Evolutionary conservation across 2,113 vertebrate species (phyloP).

Genomic region (Euleptes europaea): DNA sequence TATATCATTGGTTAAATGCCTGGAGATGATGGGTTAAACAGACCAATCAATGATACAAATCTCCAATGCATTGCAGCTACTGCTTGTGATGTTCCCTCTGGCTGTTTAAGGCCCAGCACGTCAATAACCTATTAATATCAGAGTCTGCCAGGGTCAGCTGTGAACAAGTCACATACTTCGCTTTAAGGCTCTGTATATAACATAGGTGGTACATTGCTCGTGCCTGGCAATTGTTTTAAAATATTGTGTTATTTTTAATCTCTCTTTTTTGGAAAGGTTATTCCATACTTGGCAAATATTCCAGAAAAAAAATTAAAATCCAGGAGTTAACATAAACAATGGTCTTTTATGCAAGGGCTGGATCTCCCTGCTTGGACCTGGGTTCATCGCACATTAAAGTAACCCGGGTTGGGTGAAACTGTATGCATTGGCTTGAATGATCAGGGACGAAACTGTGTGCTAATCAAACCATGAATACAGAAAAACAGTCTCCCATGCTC

Average conservation of each 20-base stretch:
- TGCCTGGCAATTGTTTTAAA: constrained; percentile 52
- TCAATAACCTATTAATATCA: constrained; percentile 89
- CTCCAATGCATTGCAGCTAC: constrained; percentile 79
- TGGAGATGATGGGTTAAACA: constrained; percentile 85
- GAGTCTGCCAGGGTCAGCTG: constrained; percentile 76
- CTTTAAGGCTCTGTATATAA: constrained; percentile 64
- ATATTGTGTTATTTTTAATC: constrained; percentile 30
- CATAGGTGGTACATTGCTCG: constrained; percentile 60
- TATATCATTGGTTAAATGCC: constrained; percentile 84
- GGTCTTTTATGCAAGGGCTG: no score
- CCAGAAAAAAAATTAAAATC: constrained; percentile 55
- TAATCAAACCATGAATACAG: no score
- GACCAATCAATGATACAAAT: constrained; percentile 85
- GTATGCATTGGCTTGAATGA: no score
- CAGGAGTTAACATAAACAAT: constrained; percentile 32
- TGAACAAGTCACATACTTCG: constrained; percentile 72
- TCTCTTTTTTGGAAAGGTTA: constrained; percentile 37
- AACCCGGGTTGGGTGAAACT: no score
- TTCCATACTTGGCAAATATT: constrained; percentile 54
- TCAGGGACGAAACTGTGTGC: no score
- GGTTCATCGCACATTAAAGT: no score
- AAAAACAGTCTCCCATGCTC: no score
- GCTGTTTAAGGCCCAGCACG: constrained; percentile 81
- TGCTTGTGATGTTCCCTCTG: constrained; percentile 77
- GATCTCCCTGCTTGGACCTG: no score